These are phyloP conservation scores for Cynodonichthys magdalenae DNA, from an alignment of 2,797 vertebrate species.

Conservation along the genomic window DNA sequence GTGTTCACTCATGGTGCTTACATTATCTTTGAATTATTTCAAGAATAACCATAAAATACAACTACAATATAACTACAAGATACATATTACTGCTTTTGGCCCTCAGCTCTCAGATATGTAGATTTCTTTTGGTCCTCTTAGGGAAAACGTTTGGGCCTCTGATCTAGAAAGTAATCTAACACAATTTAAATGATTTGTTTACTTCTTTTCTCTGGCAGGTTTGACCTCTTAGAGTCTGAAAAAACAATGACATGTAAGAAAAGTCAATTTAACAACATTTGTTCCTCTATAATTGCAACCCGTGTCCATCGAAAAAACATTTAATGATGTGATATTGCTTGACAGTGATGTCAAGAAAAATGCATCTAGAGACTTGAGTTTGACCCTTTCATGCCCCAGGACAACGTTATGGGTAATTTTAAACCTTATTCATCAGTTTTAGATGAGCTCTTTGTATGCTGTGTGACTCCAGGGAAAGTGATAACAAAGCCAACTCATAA, in stretches of 20 bases:
- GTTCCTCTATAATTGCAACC: background rate
- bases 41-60: too few species aligned
- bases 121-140: too few species aligned
- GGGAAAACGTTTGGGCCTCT: too few species aligned
- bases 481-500: constrained; percentile 8
- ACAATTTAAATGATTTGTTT: too few species aligned
- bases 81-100: too few species aligned
- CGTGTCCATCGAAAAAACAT: background rate
- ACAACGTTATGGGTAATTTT: background rate
- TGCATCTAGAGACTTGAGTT: background rate
- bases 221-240: background rate
- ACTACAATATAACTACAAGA: too few species aligned
- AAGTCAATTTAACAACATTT: background rate
- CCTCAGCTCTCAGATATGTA: too few species aligned
- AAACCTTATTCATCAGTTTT: constrained; percentile 19
- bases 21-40: too few species aligned
- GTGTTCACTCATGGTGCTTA: too few species aligned
- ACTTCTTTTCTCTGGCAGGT: too few species aligned
- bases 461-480: background rate
- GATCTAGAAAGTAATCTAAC: too few species aligned
- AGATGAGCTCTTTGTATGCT: background rate
- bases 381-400: background rate
- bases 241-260: background rate
- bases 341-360: background rate
- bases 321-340: background rate